Conservation (phyloP, 2,888 invertebrate species). For the Miltochrista miniata region DNA sequence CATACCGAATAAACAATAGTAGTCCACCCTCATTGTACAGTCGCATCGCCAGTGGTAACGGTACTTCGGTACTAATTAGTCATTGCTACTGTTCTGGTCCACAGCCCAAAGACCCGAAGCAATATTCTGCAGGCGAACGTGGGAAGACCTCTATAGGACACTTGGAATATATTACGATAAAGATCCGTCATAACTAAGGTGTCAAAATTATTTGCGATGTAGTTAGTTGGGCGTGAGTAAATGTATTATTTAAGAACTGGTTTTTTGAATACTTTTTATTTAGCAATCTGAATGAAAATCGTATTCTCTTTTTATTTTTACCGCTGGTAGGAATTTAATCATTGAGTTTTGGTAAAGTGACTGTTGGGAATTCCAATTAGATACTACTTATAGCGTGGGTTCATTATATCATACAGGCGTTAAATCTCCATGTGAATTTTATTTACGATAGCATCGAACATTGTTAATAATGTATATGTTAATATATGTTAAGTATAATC, state of each 20-base stretch:
- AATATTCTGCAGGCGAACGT: constrained; percentile 18
- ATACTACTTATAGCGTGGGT: too few species aligned
- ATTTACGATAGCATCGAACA: too few species aligned
- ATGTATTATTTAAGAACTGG: neutral
- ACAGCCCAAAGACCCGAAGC: constrained; percentile 21
- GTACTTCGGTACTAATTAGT: constrained; percentile 14
- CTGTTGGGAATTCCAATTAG: neutral
- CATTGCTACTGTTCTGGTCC: constrained; percentile 15
- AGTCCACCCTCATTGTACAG: neutral
- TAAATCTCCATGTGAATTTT: too few species aligned
- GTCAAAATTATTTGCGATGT: neutral
- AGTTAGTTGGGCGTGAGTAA: constrained; percentile 5
- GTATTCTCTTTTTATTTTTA: neutral
- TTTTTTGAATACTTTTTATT: neutral
- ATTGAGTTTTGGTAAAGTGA: neutral
- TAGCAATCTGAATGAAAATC: neutral
- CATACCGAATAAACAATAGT: constrained; percentile 5
- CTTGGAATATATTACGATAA: constrained; percentile 26
- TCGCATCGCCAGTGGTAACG: constrained; percentile 7
- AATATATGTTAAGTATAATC: too few species aligned
- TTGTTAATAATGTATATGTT: too few species aligned
- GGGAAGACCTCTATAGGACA: constrained; percentile 20
- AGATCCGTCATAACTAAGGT: constrained; percentile 19
- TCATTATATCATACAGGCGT: too few species aligned
- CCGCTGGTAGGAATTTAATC: neutral